Evolutionary conservation across 2,888 invertebrate species (phyloP), one percentile per base, ranked within the genome.

Genomic region (Sinhomidia bicolor): DNA sequence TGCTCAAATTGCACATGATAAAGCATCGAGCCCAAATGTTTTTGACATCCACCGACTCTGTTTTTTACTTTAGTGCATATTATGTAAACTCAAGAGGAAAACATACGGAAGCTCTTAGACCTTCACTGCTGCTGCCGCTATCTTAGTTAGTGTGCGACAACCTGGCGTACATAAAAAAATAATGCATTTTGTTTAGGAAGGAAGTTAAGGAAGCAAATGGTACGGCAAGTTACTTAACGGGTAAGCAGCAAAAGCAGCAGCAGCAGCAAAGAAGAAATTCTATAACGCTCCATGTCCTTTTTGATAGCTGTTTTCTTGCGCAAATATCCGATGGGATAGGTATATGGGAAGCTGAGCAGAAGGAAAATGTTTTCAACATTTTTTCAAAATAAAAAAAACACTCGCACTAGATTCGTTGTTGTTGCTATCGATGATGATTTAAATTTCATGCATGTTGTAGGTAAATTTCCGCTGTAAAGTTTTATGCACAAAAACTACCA

Each of bases 1-100:
- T 41, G 7, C 12, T 71, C 41, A 65, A 71, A 71, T 44, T 71
- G 44, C 71, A 44, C 41, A 71, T 71, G 71, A 71, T 71, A 23
- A 71, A 44, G 23, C 0, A 44, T 71, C 20, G 9, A 7, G 3
- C 41, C 17, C 41, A 71, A 71, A 71, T 71, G 71, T 17, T 71
- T 71, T 41, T 71, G 71, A 71, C 20, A 12, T 71, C 44, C 44
- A 10, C 23, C 10, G 23, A 23, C 17, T 23, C 71, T 41, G 41
- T 20, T 20, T 44, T 2, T 23, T 71, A 20, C 36, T 20, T 41
- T 65, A 14, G 32, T 1, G 23, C 26, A 6, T 60, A 36, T 9
- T 62, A 14, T 6, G 17, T 32, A 65, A n/a, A n/a, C n/a, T 65
- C 32, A 65, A 10, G 9, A 54, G 54, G 60, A 60, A 60, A 7